Conservation (phyloP, 2,888 invertebrate genomes). For the Agrotis clavis region DNA sequence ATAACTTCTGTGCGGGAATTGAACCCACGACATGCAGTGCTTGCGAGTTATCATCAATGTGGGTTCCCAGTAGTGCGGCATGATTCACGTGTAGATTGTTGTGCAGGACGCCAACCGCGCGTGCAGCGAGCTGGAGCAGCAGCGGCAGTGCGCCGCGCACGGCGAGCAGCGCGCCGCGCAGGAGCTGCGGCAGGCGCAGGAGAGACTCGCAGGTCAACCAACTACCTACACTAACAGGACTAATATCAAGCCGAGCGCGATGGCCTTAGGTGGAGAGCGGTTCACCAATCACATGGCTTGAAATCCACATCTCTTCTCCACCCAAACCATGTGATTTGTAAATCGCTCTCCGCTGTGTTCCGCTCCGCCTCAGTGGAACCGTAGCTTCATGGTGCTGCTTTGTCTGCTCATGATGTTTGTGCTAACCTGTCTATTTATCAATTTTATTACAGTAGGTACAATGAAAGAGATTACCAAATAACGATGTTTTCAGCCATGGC, state of each 20-base stretch:
- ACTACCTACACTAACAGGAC: neutral
- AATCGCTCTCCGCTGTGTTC: no score
- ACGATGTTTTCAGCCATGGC: slow-evolving; percentile 72
- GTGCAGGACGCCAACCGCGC: slow-evolving; percentile 89
- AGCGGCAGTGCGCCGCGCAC: slow-evolving; percentile 84
- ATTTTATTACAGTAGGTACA: no score
- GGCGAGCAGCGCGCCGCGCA: slow-evolving; percentile 88
- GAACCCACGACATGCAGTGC: neutral
- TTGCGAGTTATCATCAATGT: neutral
- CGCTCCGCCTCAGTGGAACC: no score
- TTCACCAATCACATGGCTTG: no score
- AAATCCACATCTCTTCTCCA: no score
- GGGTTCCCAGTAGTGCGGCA: slow-evolving; percentile 48
- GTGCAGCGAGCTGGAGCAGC: slow-evolving; percentile 90
- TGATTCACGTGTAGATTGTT: slow-evolving; percentile 53
- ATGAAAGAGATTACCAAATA: neutral
- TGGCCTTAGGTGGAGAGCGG: neutral
- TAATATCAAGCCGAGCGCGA: neutral
- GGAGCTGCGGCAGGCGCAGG: slow-evolving; percentile 88
- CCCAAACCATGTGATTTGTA: no score
- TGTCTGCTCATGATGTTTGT: no score
- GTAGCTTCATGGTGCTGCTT: no score
- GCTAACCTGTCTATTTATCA: no score
- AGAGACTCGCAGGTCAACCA: slow-evolving; percentile 74
- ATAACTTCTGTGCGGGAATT: no score